phyloP scores from a whole-genome alignment of 23 tunicate genomes.

The Oikopleura albicans region DNA sequence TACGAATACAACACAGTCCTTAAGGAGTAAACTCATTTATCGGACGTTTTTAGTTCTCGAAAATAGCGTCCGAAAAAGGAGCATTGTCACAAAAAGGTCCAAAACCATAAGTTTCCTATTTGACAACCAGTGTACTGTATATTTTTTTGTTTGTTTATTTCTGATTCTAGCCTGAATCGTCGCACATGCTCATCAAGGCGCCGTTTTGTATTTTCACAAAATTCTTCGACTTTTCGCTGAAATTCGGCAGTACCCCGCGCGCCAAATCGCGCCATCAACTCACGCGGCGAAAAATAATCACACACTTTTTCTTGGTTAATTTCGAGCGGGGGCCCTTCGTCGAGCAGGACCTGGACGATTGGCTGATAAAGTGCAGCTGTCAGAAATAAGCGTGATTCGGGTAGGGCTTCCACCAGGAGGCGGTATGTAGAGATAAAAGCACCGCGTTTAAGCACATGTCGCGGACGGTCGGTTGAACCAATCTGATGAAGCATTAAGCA shows the following conservation, averaged over 20 bases:
- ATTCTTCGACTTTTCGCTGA: slow-evolving; percentile 26
- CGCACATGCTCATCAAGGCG: slow-evolving; percentile 4
- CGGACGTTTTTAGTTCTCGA: too few relatives aligned
- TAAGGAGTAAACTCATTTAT: too few relatives aligned
- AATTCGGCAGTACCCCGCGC: slow-evolving; percentile 31
- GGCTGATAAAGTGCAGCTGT: slow-evolving; percentile 63
- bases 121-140: too few relatives aligned
- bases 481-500: slow-evolving; percentile 14
- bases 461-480: not conserved
- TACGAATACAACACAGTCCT: too few relatives aligned
- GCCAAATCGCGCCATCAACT: slow-evolving; percentile 60
- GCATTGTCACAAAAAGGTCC: too few relatives aligned
- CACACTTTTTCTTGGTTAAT: slow-evolving; percentile 41
- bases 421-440: slow-evolving; percentile 20
- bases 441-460: not conserved
- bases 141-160: too few relatives aligned
- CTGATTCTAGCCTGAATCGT: slow-evolving; percentile 16
- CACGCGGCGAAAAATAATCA: slow-evolving; percentile 30
- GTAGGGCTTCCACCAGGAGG: slow-evolving; percentile 50
- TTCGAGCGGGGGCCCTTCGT: slow-evolving; percentile 65
- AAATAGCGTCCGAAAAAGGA: too few relatives aligned
- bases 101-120: too few relatives aligned
- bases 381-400: slow-evolving; percentile 45
- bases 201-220: not conserved
- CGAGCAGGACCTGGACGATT: slow-evolving; percentile 80